These are phyloP conservation scores for Lasioglossum leucozonium DNA, from an alignment of 2,888 invertebrate species.

Conservation along the genomic window DNA sequence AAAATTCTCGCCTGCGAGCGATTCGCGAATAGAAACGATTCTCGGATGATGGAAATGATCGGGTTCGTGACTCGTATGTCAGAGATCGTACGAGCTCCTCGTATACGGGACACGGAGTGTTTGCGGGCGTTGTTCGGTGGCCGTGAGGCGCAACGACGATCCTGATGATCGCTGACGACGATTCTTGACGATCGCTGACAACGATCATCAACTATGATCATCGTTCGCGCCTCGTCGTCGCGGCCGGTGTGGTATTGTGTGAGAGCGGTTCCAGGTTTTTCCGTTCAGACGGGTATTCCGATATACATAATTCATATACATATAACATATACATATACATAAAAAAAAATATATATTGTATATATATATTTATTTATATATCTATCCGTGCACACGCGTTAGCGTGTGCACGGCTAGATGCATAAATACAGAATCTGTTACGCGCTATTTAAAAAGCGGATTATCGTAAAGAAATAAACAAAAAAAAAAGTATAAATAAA, in stretches of 20 bases:
- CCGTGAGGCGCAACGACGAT: conserved; percentile 23
- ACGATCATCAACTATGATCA: conserved; percentile 25
- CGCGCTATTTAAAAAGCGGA: conserved; percentile 42
- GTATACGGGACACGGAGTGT: conserved; percentile 18
- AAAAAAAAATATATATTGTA: conserved; percentile 17
- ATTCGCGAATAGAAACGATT: neutral
- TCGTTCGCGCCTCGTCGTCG: conserved; percentile 19
- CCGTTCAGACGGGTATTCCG: conserved; percentile 52
- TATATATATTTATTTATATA: conserved; percentile 8
- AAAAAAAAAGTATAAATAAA: conserved; percentile 1
- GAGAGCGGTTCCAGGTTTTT: conserved; percentile 47
- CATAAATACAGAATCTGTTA: conserved; percentile 53
- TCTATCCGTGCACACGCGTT: neutral
- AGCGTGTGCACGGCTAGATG: neutral
- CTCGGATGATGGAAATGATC: neutral
- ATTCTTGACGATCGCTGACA: neutral
- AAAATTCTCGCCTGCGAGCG: neutral
- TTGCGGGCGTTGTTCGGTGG: conserved; percentile 31
- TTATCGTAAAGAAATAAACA: conserved; percentile 13
- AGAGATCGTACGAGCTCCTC: conserved; percentile 27
- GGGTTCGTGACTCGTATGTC: neutral
- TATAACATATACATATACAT: conserved; percentile 27
- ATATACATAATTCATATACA: conserved; percentile 53
- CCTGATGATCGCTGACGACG: neutral
- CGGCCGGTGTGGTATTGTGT: conserved; percentile 24